These are phyloP conservation scores for Platysteira castanea DNA, from an alignment of 2,113 vertebrate species.

Conservation along the genomic window DNA sequence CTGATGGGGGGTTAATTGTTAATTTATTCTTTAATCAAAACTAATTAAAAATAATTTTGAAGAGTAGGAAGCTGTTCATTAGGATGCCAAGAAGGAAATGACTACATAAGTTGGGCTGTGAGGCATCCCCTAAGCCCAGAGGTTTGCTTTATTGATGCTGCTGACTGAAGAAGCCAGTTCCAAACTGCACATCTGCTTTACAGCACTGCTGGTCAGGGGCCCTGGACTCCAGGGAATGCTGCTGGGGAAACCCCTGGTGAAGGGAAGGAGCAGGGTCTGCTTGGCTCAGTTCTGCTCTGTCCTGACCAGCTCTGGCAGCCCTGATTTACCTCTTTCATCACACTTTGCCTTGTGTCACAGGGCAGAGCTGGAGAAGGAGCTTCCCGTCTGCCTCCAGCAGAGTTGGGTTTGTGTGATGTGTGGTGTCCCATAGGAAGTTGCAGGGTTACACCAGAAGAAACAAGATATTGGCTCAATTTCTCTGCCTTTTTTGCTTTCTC, in stretches of 20 bases:
- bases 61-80: neutral
- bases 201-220: neutral
- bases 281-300: neutral
- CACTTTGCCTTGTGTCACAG: neutral
- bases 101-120: neutral
- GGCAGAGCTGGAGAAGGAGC: neutral
- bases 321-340: neutral
- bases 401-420: neutral
- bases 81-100: neutral
- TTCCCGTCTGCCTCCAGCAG: neutral
- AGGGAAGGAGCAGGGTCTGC: neutral
- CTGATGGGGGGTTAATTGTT: neutral
- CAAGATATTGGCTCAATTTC: neutral
- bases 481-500: neutral
- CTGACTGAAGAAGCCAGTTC: neutral
- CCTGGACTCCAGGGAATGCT: neutral
- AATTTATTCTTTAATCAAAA: constrained; percentile 25
- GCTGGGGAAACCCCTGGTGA: neutral
- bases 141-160: neutral
- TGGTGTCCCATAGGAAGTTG: neutral
- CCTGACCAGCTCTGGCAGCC: neutral
- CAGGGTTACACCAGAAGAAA: neutral
- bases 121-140: neutral
- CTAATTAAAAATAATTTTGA: neutral
- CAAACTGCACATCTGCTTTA: neutral